These are phyloP conservation scores for Drosophila santomea DNA, from an alignment of 1,140 invertebrate genomes.

Conservation along the genomic window DNA sequence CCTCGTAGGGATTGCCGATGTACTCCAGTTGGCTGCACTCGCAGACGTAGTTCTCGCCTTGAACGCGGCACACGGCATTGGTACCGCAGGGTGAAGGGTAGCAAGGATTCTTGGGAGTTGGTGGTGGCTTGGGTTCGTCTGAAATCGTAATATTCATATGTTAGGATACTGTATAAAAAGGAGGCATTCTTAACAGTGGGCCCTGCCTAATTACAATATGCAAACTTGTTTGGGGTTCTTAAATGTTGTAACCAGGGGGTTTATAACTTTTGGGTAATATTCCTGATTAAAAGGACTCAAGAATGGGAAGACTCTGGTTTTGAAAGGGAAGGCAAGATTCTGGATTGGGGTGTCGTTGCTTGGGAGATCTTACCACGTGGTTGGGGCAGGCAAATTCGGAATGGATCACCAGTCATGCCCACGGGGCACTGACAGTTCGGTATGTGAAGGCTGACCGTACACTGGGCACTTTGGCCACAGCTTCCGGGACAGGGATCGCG, in stretches of 20 bases:
- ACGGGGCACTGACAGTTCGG: conserved; percentile 89
- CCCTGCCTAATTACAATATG: conserved; percentile 77
- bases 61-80: conserved; percentile 86
- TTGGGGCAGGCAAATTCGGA: conserved; percentile 86
- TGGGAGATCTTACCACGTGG: conserved; percentile 79
- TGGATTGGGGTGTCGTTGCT: not conserved
- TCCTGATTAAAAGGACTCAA: not conserved
- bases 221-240: conserved; percentile 81
- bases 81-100: conserved; percentile 87
- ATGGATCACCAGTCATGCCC: conserved; percentile 90
- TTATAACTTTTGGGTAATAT: not conserved
- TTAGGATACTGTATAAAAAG: not conserved
- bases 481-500: conserved; percentile 91
- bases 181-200: not conserved
- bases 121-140: conserved; percentile 52
- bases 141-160: conserved; percentile 73
- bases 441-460: conserved; percentile 90
- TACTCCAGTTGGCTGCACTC: conserved; percentile 85
- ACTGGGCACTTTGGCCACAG: conserved; percentile 90
- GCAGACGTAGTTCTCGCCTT: conserved; percentile 85
- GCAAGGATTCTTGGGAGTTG: conserved; percentile 86
- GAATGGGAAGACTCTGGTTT: too few species aligned
- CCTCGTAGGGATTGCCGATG: conserved; percentile 86
- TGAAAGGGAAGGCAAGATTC: too few species aligned
- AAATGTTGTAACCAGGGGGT: not conserved